phyloP scores from a whole-genome alignment of 23 tunicate species.

The Diplosoma virens region DNA sequence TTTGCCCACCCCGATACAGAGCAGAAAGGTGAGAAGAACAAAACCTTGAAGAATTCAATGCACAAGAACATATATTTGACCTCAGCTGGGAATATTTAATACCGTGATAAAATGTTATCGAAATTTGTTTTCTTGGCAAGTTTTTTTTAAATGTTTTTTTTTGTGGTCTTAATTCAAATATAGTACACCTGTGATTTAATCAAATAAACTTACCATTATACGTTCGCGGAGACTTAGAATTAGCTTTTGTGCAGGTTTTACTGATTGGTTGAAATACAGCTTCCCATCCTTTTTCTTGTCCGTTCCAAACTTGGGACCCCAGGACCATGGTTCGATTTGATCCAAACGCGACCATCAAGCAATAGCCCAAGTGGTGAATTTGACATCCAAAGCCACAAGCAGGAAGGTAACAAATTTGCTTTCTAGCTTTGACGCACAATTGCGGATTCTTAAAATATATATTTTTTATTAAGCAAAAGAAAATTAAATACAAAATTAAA shows the following conservation, averaged over 20 bases:
- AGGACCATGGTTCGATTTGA: conserved; percentile 34
- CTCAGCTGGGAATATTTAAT: too few species aligned
- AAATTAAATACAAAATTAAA: too few species aligned
- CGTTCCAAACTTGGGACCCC: conserved; percentile 56
- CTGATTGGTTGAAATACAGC: conserved; percentile 63
- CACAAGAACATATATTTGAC: too few species aligned
- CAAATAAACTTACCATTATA: conserved; percentile 8
- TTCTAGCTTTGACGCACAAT: conserved; percentile 19
- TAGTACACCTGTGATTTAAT: not conserved
- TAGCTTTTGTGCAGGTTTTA: conserved; percentile 45
- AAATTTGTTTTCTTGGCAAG: too few species aligned
- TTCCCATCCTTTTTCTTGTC: conserved; percentile 69
- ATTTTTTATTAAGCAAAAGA: too few species aligned
- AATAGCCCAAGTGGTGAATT: conserved; percentile 39
- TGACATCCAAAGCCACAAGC: conserved; percentile 55
- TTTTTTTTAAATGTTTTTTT: too few species aligned
- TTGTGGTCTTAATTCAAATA: too few species aligned
- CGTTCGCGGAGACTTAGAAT: not conserved
- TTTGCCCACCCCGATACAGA: too few species aligned
- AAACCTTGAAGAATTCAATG: too few species aligned
- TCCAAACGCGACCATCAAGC: conserved; percentile 43
- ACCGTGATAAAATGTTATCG: too few species aligned
- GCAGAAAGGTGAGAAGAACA: too few species aligned
- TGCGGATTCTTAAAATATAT: conserved; percentile 39
- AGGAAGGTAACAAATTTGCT: conserved; percentile 18